Conservation (phyloP, 2,113 vertebrate genomes). For the Anguilla japonica region DNA sequence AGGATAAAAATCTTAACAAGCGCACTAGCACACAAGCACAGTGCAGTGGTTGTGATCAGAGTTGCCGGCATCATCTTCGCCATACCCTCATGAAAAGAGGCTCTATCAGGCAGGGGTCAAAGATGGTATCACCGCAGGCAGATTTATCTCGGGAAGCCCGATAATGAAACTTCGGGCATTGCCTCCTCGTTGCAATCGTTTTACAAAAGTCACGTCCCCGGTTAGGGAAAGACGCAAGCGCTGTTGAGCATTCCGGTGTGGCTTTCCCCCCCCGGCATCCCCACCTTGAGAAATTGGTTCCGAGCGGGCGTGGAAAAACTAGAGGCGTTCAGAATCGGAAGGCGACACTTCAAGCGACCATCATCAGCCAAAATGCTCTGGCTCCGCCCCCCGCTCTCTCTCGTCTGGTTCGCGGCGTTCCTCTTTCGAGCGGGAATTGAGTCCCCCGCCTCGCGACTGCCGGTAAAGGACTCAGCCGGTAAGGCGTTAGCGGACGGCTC, state of each 20-base stretch:
- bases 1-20: neutral
- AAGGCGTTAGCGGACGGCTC: constrained; percentile 52
- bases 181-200: neutral
- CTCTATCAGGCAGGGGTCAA: neutral
- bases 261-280: constrained; percentile 23
- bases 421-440: constrained; percentile 66
- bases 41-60: neutral
- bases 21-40: neutral
- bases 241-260: constrained; percentile 38
- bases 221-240: constrained; percentile 22
- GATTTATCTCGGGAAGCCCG: neutral
- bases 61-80: neutral
- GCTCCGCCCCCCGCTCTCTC: constrained; percentile 38
- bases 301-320: constrained; percentile 47
- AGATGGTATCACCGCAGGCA: neutral
- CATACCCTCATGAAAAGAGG: neutral
- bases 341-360: constrained; percentile 58
- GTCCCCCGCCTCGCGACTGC: constrained; percentile 50
- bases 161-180: neutral
- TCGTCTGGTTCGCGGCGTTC: neutral
- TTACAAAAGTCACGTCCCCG: neutral
- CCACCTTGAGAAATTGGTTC: constrained; percentile 55
- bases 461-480: constrained; percentile 51
- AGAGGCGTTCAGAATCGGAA: constrained; percentile 52
- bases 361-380: constrained; percentile 61